Base-by-base conservation (phyloP, 2,797 vertebrate genomes). In the Microtus agrestis region DNA sequence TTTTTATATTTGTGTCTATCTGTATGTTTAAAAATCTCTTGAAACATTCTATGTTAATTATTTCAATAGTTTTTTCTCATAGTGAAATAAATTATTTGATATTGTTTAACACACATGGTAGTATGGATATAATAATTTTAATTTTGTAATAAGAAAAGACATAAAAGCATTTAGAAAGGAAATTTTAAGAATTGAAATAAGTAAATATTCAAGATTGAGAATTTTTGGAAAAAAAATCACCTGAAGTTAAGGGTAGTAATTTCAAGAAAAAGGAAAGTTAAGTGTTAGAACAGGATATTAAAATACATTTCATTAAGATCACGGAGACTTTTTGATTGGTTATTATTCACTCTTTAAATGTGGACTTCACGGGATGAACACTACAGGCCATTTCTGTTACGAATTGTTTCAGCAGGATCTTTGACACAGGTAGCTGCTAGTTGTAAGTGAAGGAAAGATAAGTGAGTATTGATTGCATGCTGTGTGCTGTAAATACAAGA, bases 301-400 rank as follows among this genome's bases (percentile, higher is more conserved):
- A 94, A 80, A 91, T 88, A 91, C 34, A 76, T 67, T 84, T 61
- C 9, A 79, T 87, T 91, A 94, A 37, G 34, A 65, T 69, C 51
- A 11, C 67, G 8, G 6, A 82, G 71, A 37, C 8, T 5, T 87
- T 91, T 43, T 94, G 6, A 56, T 76, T n/a, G 3, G 34, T 80
- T 63, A 43, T 91, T 7, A 77, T n/a, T 93, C 81, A 56, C 5
- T 5, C 78, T 87, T 89, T 74, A 37, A 88, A 67, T 48, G 17
- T 74, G 51, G 46, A 54, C 12, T 80, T 29, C 3, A 54, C 61
- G 59, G 76, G 34, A 84, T 37, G n/a, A 94, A 69, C 13, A 73
- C 46, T 25, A 80, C 27, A 94, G 65, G 11, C 59, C 2, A 46
- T 76, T 84, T 89, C 40, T 91, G 4, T 7, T 74, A 34, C 40